Evolutionary conservation across 1,140 invertebrate genomes (phyloP).

Genomic region (Scaptomyza hsui): DNA sequence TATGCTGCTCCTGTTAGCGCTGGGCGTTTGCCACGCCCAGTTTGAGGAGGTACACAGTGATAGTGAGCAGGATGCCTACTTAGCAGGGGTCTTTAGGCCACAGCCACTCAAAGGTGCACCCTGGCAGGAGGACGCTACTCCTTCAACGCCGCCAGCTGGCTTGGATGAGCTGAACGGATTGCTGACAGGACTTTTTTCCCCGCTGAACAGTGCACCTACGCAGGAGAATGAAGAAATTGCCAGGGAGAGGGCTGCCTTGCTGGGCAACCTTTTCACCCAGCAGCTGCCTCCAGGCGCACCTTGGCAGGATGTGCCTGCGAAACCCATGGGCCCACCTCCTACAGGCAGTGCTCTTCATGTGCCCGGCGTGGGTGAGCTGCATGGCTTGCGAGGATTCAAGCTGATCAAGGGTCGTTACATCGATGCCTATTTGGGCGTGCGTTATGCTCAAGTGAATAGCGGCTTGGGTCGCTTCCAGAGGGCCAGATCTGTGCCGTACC

Average conservation of each 20-base stretch:
- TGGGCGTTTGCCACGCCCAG: conserved; percentile 35
- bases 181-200: not conserved
- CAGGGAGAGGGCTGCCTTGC: too few relatives aligned
- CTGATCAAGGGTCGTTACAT: conserved; percentile 55
- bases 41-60: conserved; percentile 27
- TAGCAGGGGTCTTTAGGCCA: conserved; percentile 20
- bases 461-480: conserved; percentile 72
- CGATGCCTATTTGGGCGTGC: conserved; percentile 71
- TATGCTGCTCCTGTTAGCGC: conserved; percentile 42
- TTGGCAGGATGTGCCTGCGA: too few relatives aligned
- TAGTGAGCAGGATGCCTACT: conserved; percentile 33
- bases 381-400: conserved; percentile 50
- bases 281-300: too few relatives aligned
- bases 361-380: conserved; percentile 61
- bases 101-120: conserved; percentile 44
- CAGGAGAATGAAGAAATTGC: too few relatives aligned
- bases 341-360: conserved; percentile 20
- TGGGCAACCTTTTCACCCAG: too few relatives aligned
- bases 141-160: conserved; percentile 22
- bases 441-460: conserved; percentile 57
- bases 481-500: conserved; percentile 29
- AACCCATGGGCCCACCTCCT: too few relatives aligned
- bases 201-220: too few relatives aligned
- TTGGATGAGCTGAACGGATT: conserved; percentile 62
- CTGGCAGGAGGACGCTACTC: conserved; percentile 19